Evolutionary conservation across 2,113 vertebrate genomes (phyloP), one percentile per base, ranked within the genome.

Genomic region (Cervus canadensis): DNA sequence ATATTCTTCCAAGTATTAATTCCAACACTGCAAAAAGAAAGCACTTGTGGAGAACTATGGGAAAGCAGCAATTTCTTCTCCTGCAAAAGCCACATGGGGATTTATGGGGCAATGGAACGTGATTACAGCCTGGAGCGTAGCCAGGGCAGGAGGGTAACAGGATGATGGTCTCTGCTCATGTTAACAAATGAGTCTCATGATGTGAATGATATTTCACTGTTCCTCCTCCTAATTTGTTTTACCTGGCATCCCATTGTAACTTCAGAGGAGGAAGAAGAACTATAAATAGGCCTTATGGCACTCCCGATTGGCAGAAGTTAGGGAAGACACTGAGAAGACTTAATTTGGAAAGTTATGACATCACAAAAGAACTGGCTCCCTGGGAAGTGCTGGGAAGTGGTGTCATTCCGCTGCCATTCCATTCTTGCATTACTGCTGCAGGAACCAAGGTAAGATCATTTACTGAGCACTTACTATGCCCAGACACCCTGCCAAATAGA

Each of bases 21-120:
- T 50, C 36, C n/a, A 83, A n/a, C 6, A 7, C 43, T n/a, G 25
- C 48, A 59, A 91, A 92, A 50, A 86, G 43, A 86, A 89, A 94
- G 74, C 8, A 9, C 30, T 36, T 28, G 40, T 84, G 48, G 81
- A 95, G 67, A 88, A n/a, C 28, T 1, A 17, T 17, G 64, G 43
- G 40, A 85, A 91, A 64, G 54, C 67, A 95, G 71, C 23, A 3
- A 26, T 89, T 79, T 30, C 50, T 97, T 85, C 71, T 62, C 50
- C 30, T 23, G 50, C 21, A 52, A 93, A 89, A 87, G 40, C 33
- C 62, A 48, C 21, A 0, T 48, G 67, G 60, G 83, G 56, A 93
- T 91, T 86, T 74, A 71, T 59, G n/a, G 26, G 30, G 57, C 26
- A 26, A 36, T 1, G 14, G 86, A 5, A 28, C 2, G 5, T 19